These are phyloP conservation scores for Ictidomys tridecemlineatus DNA, from an alignment of 2,113 vertebrate genomes.

Conservation along the genomic window DNA sequence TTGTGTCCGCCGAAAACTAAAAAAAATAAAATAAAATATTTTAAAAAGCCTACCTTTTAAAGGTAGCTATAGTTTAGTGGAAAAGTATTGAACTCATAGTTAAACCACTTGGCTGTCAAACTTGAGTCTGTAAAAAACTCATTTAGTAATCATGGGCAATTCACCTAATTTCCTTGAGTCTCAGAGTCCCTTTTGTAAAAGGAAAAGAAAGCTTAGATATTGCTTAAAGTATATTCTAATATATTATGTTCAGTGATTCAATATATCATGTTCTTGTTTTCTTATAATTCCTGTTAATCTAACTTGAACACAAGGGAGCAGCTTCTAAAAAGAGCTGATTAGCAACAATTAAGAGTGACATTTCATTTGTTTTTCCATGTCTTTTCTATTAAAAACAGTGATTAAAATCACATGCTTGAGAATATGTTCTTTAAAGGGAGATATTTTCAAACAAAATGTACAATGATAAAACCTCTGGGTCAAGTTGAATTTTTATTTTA, in stretches of 20 bases:
- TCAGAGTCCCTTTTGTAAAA: not conserved
- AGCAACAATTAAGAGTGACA: constrained; percentile 1
- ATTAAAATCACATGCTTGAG: constrained; percentile 16
- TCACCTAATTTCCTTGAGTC: not conserved
- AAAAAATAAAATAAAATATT: too few relatives aligned
- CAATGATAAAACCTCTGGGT: constrained; percentile 35
- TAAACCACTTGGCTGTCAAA: not conserved
- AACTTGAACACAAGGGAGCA: not conserved
- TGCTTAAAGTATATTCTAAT: not conserved
- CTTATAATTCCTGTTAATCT: not conserved
- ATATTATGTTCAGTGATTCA: not conserved
- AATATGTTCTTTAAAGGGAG: constrained; percentile 11
- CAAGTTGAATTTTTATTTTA: constrained; percentile 16
- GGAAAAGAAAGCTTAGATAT: not conserved
- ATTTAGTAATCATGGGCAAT: not conserved
- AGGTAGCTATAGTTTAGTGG: not conserved
- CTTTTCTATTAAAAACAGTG: constrained; percentile 37
- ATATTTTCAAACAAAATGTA: constrained; percentile 42
- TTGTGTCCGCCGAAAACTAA: too few relatives aligned
- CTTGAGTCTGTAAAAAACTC: not conserved
- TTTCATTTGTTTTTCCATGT: constrained; percentile 26
- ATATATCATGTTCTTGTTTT: not conserved
- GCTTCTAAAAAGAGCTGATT: not conserved
- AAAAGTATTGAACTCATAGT: not conserved
- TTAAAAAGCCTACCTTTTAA: not conserved